Base-by-base conservation (phyloP, 92 coral and sea anemone genomes). In the Zoanthus sansibaricus region DNA sequence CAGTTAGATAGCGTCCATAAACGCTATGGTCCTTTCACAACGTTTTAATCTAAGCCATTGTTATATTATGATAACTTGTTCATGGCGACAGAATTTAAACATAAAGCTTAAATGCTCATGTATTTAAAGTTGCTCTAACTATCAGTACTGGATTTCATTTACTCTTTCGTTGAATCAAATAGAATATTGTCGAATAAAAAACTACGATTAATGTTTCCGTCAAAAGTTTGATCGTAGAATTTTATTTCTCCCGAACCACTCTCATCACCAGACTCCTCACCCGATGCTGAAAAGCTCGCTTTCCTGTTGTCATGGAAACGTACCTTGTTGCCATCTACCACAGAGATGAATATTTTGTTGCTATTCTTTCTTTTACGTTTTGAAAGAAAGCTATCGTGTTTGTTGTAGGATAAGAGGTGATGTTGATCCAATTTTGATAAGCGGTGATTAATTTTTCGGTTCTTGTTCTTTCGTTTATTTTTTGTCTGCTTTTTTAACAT, bases 121-220 rank as follows among this genome's bases (percentile, higher is more conserved):
- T 37, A 4, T 37, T 37, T 37, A 37, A 37, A 37, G 42, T 37
- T 37, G 42, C 3, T 37, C 2, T 4, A 37, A 37, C 42, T 37
- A 37, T 37, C 42, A 2, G 4, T 2, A 37, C 42, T 37, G 42
- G 42, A 37, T 37, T 37, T 37, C 0, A 37, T 69, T 69, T 21
- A 33, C 5, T 30, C 33, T 69, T 30, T 11, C 1, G 9, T 69
- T 69, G 42, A 69, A 7, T 5, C 31, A 69, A 69, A 15, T 7
- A 31, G 31, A 31, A 30, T 76, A 62, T 31, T 33, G 48, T 76
- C 82, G 9, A 21, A 51, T 14, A 76, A 37, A 31, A 76, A 76
- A 33, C 82, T 32, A 14, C 68, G 48, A 76, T 37, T 76, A 17
- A 76, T 33, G n/a, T 54, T 62, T 54, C 62, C 82, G n/a, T 76